Evolutionary conservation across 2,888 invertebrate genomes (phyloP), one percentile per base, ranked within the genome.

Genomic region (Cerastoderma edule): DNA sequence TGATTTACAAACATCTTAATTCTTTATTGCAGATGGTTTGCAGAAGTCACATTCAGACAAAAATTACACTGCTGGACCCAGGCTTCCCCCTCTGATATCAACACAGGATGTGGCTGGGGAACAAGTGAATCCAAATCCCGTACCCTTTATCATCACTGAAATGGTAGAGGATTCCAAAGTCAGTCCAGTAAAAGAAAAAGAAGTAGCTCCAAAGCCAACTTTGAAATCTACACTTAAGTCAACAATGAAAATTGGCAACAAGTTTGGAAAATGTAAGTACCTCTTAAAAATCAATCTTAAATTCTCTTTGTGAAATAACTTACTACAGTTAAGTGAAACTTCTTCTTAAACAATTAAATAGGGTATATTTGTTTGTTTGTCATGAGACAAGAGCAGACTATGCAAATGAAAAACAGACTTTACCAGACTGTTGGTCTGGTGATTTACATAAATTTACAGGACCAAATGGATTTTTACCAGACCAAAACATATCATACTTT

Each of bases 211-310:
- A 3, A 60, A 6, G 4, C 19, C 24, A n/a, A n/a, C 46, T 30
- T 27, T 76, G n/a, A 76, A 80, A 57, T 35, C 22, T 22, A 5
- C 65, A 13, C 57, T 76, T 30, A 39, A 63, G 24, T 64, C 67
- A 27, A 80, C 71, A 53, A 67, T 76, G 69, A 77, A 80, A 50
- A 28, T 77, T 30, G 74, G 80, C 68, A 6, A 30, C 48, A 75
- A 72, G 63, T 75, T 77, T 69, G 74, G 76, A 28, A 80, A 80
- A 75, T 68, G 80, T 80, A 60, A 63, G 75, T 66, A 6, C 16
- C n/a, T 4, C 48, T n/a, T n/a, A n/a, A n/a, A n/a, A n/a, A n/a
- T n/a, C n/a, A n/a, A n/a, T n/a, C n/a, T n/a, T n/a, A n/a, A n/a
- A n/a, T n/a, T n/a, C n/a, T n/a, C n/a, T n/a, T n/a, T n/a, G n/a